Evolutionary conservation across 2,113 vertebrate genomes (phyloP).

Genomic region (Lutjanus erythropterus): DNA sequence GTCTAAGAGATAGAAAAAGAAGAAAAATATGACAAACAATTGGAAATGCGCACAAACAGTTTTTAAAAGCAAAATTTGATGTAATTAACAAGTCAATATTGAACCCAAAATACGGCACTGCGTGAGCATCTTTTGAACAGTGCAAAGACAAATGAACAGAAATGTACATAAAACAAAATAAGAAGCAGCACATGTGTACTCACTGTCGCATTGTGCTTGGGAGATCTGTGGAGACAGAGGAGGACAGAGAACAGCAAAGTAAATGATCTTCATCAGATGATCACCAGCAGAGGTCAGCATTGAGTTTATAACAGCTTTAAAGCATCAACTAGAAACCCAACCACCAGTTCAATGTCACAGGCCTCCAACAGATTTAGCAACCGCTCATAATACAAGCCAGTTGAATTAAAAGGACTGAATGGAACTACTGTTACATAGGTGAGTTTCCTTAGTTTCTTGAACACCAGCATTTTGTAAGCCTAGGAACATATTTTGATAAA

Average conservation of each 20-base stretch:
- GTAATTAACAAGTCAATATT: not conserved
- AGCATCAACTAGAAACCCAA: not conserved
- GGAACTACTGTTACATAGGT: not conserved
- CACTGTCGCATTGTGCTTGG: not conserved
- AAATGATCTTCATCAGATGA: not conserved
- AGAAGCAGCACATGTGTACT: slow-evolving; percentile 17
- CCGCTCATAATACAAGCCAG: not conserved
- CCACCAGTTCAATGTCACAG: not conserved
- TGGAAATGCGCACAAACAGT: not conserved
- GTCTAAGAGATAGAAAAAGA: slow-evolving; percentile 5
- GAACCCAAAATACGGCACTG: not conserved
- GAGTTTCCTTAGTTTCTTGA: not conserved
- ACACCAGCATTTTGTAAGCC: not conserved
- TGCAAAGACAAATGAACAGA: not conserved
- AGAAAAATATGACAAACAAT: not conserved
- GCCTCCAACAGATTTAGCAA: not conserved
- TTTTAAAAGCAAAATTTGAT: no score
- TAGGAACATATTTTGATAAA: not conserved
- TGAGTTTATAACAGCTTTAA: slow-evolving; percentile 25
- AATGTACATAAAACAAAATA: not conserved
- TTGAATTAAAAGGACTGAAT: not conserved
- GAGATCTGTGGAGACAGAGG: slow-evolving; percentile 48
- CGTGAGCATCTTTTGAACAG: not conserved
- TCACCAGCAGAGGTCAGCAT: slow-evolving; percentile 65
- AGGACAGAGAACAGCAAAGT: slow-evolving; percentile 24